These are phyloP conservation scores for Sciurus niger DNA, from an alignment of 2,113 vertebrate species.

Conservation along the genomic window DNA sequence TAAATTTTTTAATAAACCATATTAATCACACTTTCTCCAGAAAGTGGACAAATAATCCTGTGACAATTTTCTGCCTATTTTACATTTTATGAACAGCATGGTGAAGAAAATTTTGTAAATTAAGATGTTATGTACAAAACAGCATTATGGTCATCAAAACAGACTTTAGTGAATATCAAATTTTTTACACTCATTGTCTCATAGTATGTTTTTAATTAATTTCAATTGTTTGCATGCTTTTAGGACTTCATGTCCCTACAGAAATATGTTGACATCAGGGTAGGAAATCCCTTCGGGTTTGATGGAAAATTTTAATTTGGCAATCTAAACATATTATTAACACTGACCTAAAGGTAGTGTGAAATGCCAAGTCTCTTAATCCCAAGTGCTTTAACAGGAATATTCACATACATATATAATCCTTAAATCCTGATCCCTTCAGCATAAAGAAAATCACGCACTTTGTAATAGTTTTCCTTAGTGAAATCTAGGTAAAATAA, in stretches of 20 bases:
- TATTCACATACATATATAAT: neutral
- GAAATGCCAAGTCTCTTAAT: neutral
- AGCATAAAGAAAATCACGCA: no score
- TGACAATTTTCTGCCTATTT: neutral
- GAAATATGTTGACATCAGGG: neutral
- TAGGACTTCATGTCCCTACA: neutral
- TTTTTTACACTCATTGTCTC: neutral
- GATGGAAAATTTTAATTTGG: conserved; percentile 11
- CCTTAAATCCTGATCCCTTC: neutral
- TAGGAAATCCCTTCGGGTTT: conserved; percentile 7
- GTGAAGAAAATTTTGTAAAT: neutral
- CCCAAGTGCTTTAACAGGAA: neutral
- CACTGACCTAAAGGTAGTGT: neutral
- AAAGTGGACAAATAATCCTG: neutral
- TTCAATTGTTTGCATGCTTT: neutral
- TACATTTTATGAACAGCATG: neutral
- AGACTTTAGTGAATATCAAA: neutral
- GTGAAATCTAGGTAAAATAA: neutral
- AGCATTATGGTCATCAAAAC: neutral
- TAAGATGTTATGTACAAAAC: neutral
- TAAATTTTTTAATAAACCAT: neutral
- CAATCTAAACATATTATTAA: neutral
- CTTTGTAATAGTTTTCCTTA: neutral
- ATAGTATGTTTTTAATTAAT: neutral
- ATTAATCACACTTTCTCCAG: neutral